A percentile compares a stretch with the other conserved stretches of the same genome.
phyloP scores from a whole-genome alignment of 2,888 invertebrate species.

The Dasysyrphus tricinctus region DNA sequence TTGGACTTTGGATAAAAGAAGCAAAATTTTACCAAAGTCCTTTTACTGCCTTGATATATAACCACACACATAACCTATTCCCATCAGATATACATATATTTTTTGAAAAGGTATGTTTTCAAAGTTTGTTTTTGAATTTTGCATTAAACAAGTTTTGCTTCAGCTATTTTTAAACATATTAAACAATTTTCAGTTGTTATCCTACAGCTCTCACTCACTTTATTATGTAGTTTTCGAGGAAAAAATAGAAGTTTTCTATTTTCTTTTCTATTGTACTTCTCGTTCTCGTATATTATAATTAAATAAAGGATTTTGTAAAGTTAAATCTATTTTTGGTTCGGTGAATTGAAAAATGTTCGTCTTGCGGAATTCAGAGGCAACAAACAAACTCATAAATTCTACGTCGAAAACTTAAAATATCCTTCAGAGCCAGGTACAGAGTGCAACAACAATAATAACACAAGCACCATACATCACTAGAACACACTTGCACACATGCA shows the following conservation, averaged over 20 bases:
- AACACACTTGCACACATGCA: slow-evolving; percentile 41
- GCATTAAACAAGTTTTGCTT: neutral
- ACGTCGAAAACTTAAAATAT: slow-evolving; percentile 51
- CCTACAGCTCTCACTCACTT: neutral
- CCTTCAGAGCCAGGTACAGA: slow-evolving; percentile 35
- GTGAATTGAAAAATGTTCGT: slow-evolving; percentile 22
- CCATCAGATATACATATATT: too few relatives aligned
- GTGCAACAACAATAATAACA: slow-evolving; percentile 61
- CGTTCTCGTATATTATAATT: neutral
- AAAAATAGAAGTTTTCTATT: neutral
- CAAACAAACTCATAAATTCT: slow-evolving; percentile 48
- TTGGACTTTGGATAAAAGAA: too few relatives aligned
- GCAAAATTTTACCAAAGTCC: too few relatives aligned
- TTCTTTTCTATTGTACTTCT: neutral
- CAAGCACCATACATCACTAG: slow-evolving; percentile 49
- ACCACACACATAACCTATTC: too few relatives aligned
- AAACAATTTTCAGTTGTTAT: neutral
- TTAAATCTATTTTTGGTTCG: slow-evolving; percentile 5
- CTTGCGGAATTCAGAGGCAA: neutral
- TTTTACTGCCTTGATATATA: neutral
- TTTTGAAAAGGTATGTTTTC: neutral
- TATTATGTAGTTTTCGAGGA: neutral
- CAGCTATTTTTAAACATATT: neutral
- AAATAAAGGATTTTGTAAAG: slow-evolving; percentile 2
- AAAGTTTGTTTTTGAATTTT: slow-evolving; percentile 3